Percentiles rank a stretch among this genome's conserved stretches.
Evolutionary conservation across 2,113 vertebrate species (phyloP).

Genomic region (Ammodytes marinus): DNA sequence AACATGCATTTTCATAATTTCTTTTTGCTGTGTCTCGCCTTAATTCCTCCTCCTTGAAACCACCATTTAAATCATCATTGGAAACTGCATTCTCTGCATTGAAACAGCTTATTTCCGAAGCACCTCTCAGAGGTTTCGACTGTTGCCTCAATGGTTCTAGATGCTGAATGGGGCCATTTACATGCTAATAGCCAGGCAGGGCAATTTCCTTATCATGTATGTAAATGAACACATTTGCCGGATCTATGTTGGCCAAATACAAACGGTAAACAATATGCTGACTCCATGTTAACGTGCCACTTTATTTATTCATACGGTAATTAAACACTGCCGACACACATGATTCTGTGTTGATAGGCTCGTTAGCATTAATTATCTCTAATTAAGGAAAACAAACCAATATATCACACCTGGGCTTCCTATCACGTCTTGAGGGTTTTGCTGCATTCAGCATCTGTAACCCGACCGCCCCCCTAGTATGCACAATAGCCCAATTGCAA

Average conservation of each 20-base stretch:
- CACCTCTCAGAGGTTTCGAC: conserved; percentile 58
- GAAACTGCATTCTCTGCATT: conserved; percentile 25
- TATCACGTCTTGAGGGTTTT: not conserved
- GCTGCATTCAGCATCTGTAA: conserved; percentile 7
- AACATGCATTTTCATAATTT: too few species aligned
- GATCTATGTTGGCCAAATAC: conserved; percentile 66
- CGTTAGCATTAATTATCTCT: conserved; percentile 77
- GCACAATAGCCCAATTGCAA: not conserved
- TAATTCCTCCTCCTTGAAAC: conserved; percentile 42
- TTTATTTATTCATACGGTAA: conserved; percentile 76
- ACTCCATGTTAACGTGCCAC: conserved; percentile 73
- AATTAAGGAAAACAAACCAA: conserved; percentile 63
- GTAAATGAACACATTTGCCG: conserved; percentile 72
- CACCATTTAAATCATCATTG: conserved; percentile 42
- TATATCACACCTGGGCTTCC: conserved; percentile 65
- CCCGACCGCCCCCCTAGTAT: not conserved
- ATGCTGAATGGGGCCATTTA: conserved; percentile 71
- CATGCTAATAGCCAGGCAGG: conserved; percentile 71
- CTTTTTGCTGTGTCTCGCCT: too few species aligned
- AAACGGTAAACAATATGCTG: conserved; percentile 75
- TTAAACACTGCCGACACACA: conserved; percentile 80
- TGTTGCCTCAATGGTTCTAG: conserved; percentile 49
- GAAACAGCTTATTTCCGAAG: conserved; percentile 29
- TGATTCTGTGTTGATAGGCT: conserved; percentile 67
- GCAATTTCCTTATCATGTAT: conserved; percentile 78